Evolutionary conservation across 1,140 invertebrate genomes (phyloP), one percentile per base, ranked within the genome.

Genomic region (Lanistes nyassanus): DNA sequence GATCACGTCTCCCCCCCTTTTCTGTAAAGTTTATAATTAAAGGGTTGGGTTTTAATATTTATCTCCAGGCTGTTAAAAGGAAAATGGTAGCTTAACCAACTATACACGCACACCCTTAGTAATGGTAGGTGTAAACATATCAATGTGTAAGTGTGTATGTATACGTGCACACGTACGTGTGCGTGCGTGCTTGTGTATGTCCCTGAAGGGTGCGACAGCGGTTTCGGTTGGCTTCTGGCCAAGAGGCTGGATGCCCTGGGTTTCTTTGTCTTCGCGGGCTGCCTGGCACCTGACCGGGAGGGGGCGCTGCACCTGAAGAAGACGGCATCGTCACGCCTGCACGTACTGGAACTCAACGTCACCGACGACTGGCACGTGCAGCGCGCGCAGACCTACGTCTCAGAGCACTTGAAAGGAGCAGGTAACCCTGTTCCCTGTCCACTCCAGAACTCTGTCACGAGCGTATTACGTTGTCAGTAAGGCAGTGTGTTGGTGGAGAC

Each of bases 231-330:
- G 62, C 70, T 84, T 31, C 79, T 91, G 34, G 90, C 91, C 0
- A 76, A 76, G 13, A 79, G 85, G 23, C 80, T 91, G 31, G 86
- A 90, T 73, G 56, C 70, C 23, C 72, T 85, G 29, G 91, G 90
- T 6, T 90, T 88, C 68, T 78, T 84, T 31, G 91, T 91, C 3
- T 91, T 87, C 76, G 95, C 95, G 21, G 92, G 93, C 5, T 94
- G 95, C 84, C 90, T 94, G 37, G 83, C 91, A 7, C 88, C 90
- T 0, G 88, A 91, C 23, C 82, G 89, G 0, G 85, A 88, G 65
- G 91, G 90, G 0, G 90, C 90, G 3, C 62, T 78, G 39, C 68
- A 79, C 6, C 82, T 91, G 51, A 83, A 84, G 29, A 75, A 83
- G 68, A 73, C 79, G 7, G 79, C 80, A 31, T 84, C 87, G 9